These are phyloP conservation scores for Melierax canorus DNA, from an alignment of 2,113 vertebrate species.

Conservation along the genomic window DNA sequence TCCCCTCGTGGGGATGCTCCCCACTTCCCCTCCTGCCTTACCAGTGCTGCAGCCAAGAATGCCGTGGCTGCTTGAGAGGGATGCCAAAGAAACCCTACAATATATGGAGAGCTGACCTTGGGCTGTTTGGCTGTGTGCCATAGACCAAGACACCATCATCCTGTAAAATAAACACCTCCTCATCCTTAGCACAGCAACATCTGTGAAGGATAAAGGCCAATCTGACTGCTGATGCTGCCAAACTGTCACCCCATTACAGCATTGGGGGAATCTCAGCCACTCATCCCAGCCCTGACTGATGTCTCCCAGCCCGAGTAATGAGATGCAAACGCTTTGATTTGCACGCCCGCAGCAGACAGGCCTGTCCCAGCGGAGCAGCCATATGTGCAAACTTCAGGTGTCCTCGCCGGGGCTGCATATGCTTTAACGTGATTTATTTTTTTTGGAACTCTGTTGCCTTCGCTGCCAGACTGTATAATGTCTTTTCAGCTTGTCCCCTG, in stretches of 20 bases:
- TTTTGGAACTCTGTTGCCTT: background rate
- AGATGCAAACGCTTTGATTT: constrained; percentile 28
- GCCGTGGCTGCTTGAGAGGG: background rate
- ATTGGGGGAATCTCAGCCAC: background rate
- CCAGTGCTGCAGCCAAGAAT: background rate
- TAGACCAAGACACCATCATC: background rate
- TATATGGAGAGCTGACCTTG: constrained; percentile 5
- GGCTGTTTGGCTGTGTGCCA: constrained; percentile 29
- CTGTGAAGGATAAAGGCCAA: constrained; percentile 12
- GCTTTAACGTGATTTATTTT: background rate
- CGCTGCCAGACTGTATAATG: background rate
- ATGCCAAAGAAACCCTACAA: background rate
- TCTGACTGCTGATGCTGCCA: constrained; percentile 27
- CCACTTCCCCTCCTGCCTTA: background rate
- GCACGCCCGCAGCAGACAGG: background rate
- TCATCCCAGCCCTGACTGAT: background rate
- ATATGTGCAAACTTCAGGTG: constrained; percentile 49
- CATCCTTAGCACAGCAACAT: background rate
- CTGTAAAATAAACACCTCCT: constrained; percentile 28
- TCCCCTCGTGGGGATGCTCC: background rate
- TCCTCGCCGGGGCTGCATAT: background rate
- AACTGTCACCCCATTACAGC: background rate
- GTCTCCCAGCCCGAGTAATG: background rate
- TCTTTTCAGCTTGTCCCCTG: constrained; percentile 1
- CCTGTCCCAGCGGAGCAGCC: constrained; percentile 6